Percentiles rank a stretch among this genome's conserved stretches.
These are phyloP conservation scores for Drosophila novamexicana DNA, from an alignment of 1,140 invertebrate species.

Conservation along the genomic window DNA sequence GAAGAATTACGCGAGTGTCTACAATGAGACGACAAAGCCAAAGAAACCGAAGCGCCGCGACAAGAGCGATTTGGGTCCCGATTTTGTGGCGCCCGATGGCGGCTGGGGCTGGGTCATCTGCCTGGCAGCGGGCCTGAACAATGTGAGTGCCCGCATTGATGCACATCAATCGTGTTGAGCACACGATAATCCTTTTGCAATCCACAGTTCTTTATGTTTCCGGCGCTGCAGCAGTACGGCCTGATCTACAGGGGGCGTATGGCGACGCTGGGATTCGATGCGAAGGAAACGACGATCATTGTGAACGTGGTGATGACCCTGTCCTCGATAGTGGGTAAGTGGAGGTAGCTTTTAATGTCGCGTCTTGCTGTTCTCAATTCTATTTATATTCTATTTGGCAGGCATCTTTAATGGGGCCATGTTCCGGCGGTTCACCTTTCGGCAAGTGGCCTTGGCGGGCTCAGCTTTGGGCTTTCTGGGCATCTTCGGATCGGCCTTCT, in stretches of 20 bases:
- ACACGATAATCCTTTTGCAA: background rate
- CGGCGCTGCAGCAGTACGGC: constrained; percentile 88
- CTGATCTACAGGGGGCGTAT: constrained; percentile 88
- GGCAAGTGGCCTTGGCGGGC: constrained; percentile 72
- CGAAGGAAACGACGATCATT: constrained; percentile 87
- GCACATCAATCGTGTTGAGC: too few relatives aligned
- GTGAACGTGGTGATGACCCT: constrained; percentile 88
- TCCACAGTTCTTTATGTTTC: constrained; percentile 87
- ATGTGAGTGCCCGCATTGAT: constrained; percentile 50
- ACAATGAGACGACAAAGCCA: constrained; percentile 72
- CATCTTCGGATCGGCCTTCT: constrained; percentile 64
- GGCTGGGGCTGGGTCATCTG: constrained; percentile 83
- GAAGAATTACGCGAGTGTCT: constrained; percentile 66
- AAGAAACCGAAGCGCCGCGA: constrained; percentile 77
- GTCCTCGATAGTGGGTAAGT: constrained; percentile 86
- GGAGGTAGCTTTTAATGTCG: background rate
- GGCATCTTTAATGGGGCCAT: constrained; percentile 78
- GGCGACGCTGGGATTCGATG: constrained; percentile 85
- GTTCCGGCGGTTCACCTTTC: constrained; percentile 74
- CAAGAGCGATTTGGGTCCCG: constrained; percentile 76
- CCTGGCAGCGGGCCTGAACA: constrained; percentile 74
- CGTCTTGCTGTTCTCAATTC: background rate
- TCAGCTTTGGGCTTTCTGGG: constrained; percentile 55
- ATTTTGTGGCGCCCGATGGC: constrained; percentile 82
- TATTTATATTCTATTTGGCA: background rate